A percentile compares a stretch with the other conserved stretches of the same genome.
Conservation (phyloP, 2,888 invertebrate genomes). For the Zeuzera pyrina region DNA sequence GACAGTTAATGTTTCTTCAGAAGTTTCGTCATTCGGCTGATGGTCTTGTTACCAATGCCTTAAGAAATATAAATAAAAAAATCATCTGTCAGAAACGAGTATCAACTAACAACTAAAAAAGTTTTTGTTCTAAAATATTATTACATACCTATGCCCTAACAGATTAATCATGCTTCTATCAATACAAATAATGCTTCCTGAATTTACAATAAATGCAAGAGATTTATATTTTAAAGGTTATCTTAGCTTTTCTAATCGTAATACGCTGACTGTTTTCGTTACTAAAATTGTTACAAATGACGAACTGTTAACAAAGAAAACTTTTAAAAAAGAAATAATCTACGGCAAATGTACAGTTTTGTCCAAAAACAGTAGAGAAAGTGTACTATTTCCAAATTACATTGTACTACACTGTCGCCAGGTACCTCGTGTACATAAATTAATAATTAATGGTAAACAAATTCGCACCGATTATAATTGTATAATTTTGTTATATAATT, state of each 20-base stretch:
- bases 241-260: constrained; percentile 19
- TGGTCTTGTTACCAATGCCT: no score
- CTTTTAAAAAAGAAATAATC: constrained; percentile 19
- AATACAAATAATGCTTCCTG: constrained; percentile 36
- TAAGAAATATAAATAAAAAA: no score
- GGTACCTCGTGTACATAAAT: constrained; percentile 22
- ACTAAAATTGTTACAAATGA: constrained; percentile 27
- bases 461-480: constrained; percentile 13
- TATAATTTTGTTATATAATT: constrained; percentile 47
- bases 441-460: constrained; percentile 30
- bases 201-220: constrained; percentile 17
- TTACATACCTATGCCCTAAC: no score
- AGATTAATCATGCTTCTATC: no score
- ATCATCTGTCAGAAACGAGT: no score
- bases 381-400: constrained; percentile 22
- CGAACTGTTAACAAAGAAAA: constrained; percentile 17
- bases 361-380: constrained; percentile 10
- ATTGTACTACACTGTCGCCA: constrained; percentile 23
- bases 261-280: constrained; percentile 33
- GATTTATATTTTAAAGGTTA: constrained; percentile 39
- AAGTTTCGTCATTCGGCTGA: no score
- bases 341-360: constrained; percentile 30
- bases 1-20: no score
- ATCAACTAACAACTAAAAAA: no score
- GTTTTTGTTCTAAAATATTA: no score